Evolutionary conservation across 2,888 invertebrate species (phyloP).

Genomic region (Drosophila vallismaia): DNA sequence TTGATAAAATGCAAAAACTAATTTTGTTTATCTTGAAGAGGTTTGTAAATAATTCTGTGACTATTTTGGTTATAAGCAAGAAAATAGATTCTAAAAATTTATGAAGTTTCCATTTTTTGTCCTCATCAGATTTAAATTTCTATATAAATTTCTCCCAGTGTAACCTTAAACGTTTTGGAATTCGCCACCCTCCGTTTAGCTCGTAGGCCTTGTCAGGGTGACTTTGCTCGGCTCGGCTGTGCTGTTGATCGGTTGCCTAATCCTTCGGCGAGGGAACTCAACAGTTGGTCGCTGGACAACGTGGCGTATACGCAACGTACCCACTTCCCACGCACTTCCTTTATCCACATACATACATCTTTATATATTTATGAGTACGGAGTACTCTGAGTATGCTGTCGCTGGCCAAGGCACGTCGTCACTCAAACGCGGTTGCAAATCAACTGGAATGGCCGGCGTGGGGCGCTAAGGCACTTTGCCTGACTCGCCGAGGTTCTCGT

Average conservation of each 20-base stretch:
- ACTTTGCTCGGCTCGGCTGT: conserved; percentile 27
- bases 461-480: conserved; percentile 4
- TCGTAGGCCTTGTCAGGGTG: conserved; percentile 36
- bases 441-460: conserved; percentile 33
- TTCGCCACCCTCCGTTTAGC: conserved; percentile 15
- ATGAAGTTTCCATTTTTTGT: too few species aligned
- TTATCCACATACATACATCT: not conserved
- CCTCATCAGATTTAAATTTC: too few species aligned
- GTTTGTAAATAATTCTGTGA: too few species aligned
- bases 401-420: conserved; percentile 54
- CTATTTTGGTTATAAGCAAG: too few species aligned
- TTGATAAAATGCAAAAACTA: not conserved
- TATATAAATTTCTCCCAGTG: conserved; percentile 20
- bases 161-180: conserved; percentile 11
- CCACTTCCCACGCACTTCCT: conserved; percentile 12
- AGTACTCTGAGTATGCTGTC: not conserved
- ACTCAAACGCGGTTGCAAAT: conserved; percentile 46
- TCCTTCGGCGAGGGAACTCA: conserved; percentile 49
- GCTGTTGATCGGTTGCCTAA: conserved; percentile 59
- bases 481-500: conserved; percentile 3
- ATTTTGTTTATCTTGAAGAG: not conserved
- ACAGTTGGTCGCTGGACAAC: conserved; percentile 51
- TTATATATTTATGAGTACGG: too few species aligned
- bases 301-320: conserved; percentile 57
- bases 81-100: too few species aligned